phyloP scores from a whole-genome alignment of 2,888 invertebrate genomes.

The Acleris laterana region DNA sequence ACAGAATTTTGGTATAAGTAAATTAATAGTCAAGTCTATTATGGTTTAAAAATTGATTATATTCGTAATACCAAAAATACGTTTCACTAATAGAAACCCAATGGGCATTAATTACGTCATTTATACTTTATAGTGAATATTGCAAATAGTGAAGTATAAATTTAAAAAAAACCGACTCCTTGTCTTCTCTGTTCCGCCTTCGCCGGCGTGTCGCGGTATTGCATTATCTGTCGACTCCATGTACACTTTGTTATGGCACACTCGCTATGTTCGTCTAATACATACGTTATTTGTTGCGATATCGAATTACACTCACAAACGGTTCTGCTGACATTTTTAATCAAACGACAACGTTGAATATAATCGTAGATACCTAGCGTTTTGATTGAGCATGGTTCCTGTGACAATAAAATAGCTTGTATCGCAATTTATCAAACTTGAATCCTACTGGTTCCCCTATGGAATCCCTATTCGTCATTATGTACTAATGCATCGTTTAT shows the following conservation, averaged over 20 bases:
- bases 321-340: neutral
- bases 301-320: too few relatives aligned
- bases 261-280: conserved; percentile 30
- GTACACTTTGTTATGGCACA: conserved; percentile 34
- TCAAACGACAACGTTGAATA: neutral
- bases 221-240: conserved; percentile 38
- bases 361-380: too few relatives aligned
- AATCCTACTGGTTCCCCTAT: too few relatives aligned
- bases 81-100: neutral
- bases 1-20: neutral
- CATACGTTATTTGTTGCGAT: conserved; percentile 3
- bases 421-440: too few relatives aligned
- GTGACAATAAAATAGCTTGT: too few relatives aligned
- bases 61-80: neutral
- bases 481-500: too few relatives aligned
- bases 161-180: conserved; percentile 1
- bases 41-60: neutral
- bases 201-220: conserved; percentile 39
- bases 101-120: too few relatives aligned
- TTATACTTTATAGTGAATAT: neutral
- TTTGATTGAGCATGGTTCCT: too few relatives aligned
- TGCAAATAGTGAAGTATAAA: neutral
- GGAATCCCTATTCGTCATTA: too few relatives aligned
- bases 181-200: conserved; percentile 7
- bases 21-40: neutral